Evolutionary conservation across 2,113 vertebrate species (phyloP).

Genomic region (Actenoides hombroni): DNA sequence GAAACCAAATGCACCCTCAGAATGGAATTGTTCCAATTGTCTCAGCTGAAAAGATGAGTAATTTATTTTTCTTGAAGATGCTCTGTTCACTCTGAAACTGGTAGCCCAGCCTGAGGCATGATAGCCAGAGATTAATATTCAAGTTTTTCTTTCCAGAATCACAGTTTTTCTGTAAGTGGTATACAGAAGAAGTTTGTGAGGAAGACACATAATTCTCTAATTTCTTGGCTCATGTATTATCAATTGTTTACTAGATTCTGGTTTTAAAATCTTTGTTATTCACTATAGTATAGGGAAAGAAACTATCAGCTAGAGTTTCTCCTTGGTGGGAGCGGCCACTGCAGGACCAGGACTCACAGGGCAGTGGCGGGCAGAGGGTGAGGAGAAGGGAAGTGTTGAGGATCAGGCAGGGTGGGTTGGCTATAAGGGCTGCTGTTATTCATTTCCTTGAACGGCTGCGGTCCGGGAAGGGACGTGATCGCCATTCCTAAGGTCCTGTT

Average conservation of each 20-base stretch:
- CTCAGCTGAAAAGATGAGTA: not conserved
- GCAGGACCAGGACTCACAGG: no score
- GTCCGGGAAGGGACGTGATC: not conserved
- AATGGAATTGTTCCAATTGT: not conserved
- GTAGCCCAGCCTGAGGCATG: not conserved
- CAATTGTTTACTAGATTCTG: not conserved
- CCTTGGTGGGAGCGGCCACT: no score
- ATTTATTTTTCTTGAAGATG: not conserved
- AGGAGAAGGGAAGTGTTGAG: not conserved
- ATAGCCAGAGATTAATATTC: not conserved
- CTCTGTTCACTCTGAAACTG: not conserved
- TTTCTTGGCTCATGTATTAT: not conserved
- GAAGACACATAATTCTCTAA: not conserved
- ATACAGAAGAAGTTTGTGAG: not conserved
- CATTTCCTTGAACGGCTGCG: not conserved
- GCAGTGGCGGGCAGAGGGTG: no score
- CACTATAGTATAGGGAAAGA: not conserved
- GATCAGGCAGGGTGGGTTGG: not conserved
- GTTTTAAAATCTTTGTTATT: not conserved
- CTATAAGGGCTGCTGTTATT: no score
- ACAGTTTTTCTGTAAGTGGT: not conserved
- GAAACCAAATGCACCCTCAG: not conserved
- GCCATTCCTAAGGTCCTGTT: accelerated
- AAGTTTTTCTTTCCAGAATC: not conserved
- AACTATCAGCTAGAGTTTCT: not conserved